Base-by-base conservation (phyloP, 2,888 invertebrate species). In the Minunthozetes semirufus region DNA sequence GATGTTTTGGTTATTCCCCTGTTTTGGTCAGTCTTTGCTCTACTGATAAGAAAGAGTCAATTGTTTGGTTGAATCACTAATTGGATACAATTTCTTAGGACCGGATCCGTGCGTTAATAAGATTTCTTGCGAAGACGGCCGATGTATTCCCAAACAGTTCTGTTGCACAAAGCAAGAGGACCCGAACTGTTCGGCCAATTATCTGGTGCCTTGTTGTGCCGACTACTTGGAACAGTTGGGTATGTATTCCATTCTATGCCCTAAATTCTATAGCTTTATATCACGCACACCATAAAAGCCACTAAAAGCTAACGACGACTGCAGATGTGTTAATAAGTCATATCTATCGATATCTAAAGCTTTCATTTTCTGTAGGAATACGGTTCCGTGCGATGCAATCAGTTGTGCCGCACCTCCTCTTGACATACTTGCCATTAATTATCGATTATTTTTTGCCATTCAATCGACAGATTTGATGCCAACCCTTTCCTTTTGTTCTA, bases 141-240 rank as follows among this genome's bases (percentile, higher is more conserved):
- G 87, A 53, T 87, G 87, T 78, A 85, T 87, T 73, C 85, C 86
- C 1, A 82, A 81, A 5, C 81, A 82, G 75, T 85, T 85, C 84
- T 87, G 86, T 79, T 86, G 86, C 79, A 85, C 86, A 80, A 82
- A 82, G 76, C 77, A 77, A 19, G 73, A 77, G 17, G 81, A 81
- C 72, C 78, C 79, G 5, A 85, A 85, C 78, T 86, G 86, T 79
- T 84, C 83, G 3, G 83, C 83, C 9, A 83, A 82, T 50, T 82
- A 83, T 76, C 80, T 83, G 72, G 85, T 83, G 5, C 80, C 81
- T 46, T 86, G 86, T 80, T 86, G 86, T 78, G 83, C 76, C 17
- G 77, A 78, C 29, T 74, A 79, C 27, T 66, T 77, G 3, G 75
- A 76, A 48, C 70, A 77, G 74, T 74, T 79, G 78, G 78, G 77